phyloP scores from a whole-genome alignment of 2,888 invertebrate genomes.

The Cacoxenus indagator region DNA sequence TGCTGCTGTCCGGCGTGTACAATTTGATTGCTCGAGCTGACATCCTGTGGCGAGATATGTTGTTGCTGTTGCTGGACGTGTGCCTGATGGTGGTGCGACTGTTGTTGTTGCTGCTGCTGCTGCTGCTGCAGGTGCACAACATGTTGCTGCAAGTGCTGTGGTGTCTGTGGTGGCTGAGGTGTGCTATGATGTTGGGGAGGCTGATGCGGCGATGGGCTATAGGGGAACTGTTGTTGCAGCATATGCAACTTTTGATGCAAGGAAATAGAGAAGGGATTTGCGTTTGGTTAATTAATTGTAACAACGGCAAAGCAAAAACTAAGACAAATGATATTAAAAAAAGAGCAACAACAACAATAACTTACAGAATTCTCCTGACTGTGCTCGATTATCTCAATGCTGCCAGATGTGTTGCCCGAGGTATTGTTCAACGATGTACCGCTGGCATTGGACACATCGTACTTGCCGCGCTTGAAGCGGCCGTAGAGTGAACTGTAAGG shows the following conservation, averaged over 20 bases:
- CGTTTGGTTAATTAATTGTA: too few relatives aligned
- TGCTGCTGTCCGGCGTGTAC: conserved; percentile 54
- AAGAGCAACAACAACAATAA: conserved; percentile 8
- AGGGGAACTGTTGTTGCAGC: conserved; percentile 71
- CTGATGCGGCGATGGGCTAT: conserved; percentile 70
- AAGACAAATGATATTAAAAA: too few relatives aligned
- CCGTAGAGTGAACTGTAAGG: conserved; percentile 92
- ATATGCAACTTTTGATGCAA: conserved; percentile 65
- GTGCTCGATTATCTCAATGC: conserved; percentile 71
- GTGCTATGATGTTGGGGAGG: conserved; percentile 64
- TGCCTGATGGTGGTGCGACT: conserved; percentile 59
- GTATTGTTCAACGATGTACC: conserved; percentile 66
- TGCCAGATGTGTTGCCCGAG: conserved; percentile 68
- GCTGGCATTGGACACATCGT: conserved; percentile 73
- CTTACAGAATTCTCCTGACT: conserved; percentile 72
- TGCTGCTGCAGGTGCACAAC: conserved; percentile 69
- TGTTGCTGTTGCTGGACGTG: conserved; percentile 62
- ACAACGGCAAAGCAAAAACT: too few relatives aligned
- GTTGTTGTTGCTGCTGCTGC: conserved; percentile 56
- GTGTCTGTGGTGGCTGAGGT: conserved; percentile 62
- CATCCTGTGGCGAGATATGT: conserved; percentile 67
- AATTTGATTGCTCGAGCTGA: conserved; percentile 69
- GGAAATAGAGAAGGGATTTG: background rate
- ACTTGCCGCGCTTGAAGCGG: conserved; percentile 88
- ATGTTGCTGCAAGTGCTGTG: conserved; percentile 69